phyloP scores from a whole-genome alignment of 2,888 invertebrate species.

The Hipparchia semele region DNA sequence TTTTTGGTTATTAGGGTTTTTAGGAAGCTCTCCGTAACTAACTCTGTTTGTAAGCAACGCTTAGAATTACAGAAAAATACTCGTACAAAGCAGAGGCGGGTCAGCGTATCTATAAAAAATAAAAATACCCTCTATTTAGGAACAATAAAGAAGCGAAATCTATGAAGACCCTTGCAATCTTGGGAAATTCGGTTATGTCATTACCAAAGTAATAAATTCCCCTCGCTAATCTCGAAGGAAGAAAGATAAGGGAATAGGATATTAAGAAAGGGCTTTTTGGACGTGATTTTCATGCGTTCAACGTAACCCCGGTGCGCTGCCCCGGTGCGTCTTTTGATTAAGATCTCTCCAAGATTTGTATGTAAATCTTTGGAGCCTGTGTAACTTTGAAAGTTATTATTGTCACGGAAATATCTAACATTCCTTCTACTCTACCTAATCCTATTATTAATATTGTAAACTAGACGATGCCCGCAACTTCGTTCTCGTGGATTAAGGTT shows the following conservation, averaged over 20 bases:
- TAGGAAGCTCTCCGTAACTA: no score
- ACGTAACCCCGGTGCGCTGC: conserved; percentile 35
- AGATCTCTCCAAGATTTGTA: no score
- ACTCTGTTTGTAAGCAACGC: no score
- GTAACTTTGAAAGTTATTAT: no score
- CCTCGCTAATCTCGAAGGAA: conserved; percentile 29
- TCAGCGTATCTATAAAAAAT: conserved; percentile 27
- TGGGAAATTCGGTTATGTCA: conserved; percentile 33
- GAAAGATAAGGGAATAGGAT: conserved; percentile 32
- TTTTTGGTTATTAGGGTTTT: no score
- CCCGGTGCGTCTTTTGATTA: neutral
- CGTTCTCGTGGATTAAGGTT: no score
- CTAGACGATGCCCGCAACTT: no score
- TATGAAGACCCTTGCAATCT: conserved; percentile 25
- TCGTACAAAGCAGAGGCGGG: neutral
- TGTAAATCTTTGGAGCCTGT: no score
- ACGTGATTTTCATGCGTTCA: conserved; percentile 54
- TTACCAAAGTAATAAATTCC: conserved; percentile 36
- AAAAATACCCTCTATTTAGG: neutral
- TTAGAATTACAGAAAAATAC: no score
- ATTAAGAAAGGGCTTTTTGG: conserved; percentile 26
- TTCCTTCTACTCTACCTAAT: no score
- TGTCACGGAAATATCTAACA: no score
- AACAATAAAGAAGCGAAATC: neutral
- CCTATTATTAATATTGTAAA: no score